Evolutionary conservation across 2,113 vertebrate species (phyloP).

Genomic region (Petroica traversi): DNA sequence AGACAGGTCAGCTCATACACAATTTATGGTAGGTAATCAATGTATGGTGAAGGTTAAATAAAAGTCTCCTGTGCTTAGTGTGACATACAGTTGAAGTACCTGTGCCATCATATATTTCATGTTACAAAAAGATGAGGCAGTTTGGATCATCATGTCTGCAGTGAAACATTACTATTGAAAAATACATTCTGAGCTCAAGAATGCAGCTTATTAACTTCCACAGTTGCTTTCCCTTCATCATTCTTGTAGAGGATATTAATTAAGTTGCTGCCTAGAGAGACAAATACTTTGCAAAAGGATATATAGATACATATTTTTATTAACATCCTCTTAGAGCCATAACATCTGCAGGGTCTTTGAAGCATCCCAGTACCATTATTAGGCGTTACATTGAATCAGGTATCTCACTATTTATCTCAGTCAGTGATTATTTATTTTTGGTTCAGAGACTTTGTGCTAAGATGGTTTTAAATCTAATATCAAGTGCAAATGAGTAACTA

Average conservation of each 20-base stretch:
- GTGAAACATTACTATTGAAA: background rate
- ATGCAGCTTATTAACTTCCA: background rate
- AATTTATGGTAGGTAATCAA: background rate
- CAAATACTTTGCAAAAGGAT: background rate
- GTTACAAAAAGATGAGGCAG: background rate
- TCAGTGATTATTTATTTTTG: slow-evolving; percentile 21
- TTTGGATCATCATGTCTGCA: background rate
- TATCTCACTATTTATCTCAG: background rate
- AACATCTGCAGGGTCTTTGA: background rate
- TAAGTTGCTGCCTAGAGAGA: background rate
- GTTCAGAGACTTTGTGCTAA: background rate
- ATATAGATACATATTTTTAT: background rate
- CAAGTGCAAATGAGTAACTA: slow-evolving; percentile 6
- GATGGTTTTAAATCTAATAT: background rate
- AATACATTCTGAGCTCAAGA: background rate
- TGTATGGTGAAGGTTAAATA: background rate
- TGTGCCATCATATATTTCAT: background rate
- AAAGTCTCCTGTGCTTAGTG: background rate
- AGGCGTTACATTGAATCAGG: background rate
- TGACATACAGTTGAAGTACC: background rate
- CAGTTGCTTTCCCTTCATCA: background rate
- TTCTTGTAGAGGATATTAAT: background rate
- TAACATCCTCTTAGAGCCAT: background rate
- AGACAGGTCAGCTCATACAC: background rate
- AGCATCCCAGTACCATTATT: background rate